A percentile compares a stretch with the other conserved stretches of the same genome.
These are phyloP conservation scores for Hapalemur alaotrensis DNA, from an alignment of 2,797 vertebrate species.

Conservation along the genomic window DNA sequence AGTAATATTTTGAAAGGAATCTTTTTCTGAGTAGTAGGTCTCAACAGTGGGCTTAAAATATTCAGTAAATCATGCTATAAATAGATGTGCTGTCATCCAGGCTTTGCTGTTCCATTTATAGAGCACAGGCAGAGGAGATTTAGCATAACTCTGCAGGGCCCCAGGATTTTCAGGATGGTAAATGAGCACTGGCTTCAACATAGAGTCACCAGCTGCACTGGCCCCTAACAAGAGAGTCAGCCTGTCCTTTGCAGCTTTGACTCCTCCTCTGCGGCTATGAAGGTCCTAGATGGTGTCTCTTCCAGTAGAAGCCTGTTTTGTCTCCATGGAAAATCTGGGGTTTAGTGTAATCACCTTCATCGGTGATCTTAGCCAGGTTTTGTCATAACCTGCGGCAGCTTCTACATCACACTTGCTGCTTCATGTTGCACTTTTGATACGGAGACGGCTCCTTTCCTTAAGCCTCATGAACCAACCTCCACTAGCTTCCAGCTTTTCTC, in stretches of 20 bases:
- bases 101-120: not conserved
- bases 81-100: not conserved
- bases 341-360: not conserved
- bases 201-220: not conserved
- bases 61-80: not conserved
- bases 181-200: not conserved
- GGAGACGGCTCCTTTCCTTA: not conserved
- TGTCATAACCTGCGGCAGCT: not conserved
- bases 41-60: not conserved
- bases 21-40: not conserved
- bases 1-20: not conserved
- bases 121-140: not conserved
- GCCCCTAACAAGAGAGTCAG: not conserved
- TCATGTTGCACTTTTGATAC: accelerated
- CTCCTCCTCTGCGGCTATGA: not conserved
- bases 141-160: not conserved
- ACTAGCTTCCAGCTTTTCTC: not conserved
- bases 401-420: not conserved
- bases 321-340: not conserved
- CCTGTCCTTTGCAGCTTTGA: not conserved
- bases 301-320: not conserved
- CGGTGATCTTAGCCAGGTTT: not conserved
- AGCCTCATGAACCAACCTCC: not conserved
- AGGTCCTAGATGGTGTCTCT: not conserved
- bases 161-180: not conserved